phyloP scores from a whole-genome alignment of 2,888 invertebrate genomes.

The Encarsia formosa region DNA sequence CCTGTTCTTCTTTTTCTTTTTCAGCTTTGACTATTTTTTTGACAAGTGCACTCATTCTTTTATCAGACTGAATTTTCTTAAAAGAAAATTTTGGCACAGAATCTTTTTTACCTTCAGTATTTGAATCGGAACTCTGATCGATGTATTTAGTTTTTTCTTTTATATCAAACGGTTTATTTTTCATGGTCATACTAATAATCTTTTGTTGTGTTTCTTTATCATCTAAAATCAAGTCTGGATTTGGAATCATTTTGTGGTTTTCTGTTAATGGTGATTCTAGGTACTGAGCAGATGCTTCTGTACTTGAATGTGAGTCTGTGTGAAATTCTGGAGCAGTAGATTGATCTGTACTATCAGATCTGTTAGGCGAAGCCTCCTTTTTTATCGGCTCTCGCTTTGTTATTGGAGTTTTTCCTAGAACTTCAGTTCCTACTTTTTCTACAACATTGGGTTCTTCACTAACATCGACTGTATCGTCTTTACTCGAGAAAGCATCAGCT shows the following conservation, averaged over 20 bases:
- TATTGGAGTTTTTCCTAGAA: conserved; percentile 43
- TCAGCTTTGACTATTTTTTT: conserved; percentile 33
- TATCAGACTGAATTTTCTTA: conserved; percentile 25
- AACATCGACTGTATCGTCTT: conserved; percentile 81
- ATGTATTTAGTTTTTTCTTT: conserved; percentile 42
- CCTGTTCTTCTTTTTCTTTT: conserved; percentile 39
- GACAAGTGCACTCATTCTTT: conserved; percentile 22
- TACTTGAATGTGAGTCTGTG: conserved; percentile 45
- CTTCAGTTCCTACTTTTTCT: conserved; percentile 54
- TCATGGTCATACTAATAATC: conserved; percentile 1
- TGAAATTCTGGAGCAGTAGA: conserved; percentile 43
- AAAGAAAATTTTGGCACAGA: conserved; percentile 15
- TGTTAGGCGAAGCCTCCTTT: conserved; percentile 39
- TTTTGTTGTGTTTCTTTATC: conserved; percentile 32
- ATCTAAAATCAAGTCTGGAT: conserved; percentile 42
- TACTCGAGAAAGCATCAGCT: conserved; percentile 81
- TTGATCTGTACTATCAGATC: conserved; percentile 45
- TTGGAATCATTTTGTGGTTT: conserved; percentile 41
- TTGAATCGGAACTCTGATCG: conserved; percentile 43
- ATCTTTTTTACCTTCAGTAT: conserved; percentile 10
- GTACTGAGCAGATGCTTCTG: conserved; percentile 46
- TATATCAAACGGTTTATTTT: conserved; percentile 11
- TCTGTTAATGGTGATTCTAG: conserved; percentile 47
- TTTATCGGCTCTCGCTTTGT: conserved; percentile 24
- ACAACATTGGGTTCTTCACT: conserved; percentile 61